These are phyloP conservation scores for Graphium colonna DNA, from an alignment of 2,888 invertebrate species.

Conservation along the genomic window DNA sequence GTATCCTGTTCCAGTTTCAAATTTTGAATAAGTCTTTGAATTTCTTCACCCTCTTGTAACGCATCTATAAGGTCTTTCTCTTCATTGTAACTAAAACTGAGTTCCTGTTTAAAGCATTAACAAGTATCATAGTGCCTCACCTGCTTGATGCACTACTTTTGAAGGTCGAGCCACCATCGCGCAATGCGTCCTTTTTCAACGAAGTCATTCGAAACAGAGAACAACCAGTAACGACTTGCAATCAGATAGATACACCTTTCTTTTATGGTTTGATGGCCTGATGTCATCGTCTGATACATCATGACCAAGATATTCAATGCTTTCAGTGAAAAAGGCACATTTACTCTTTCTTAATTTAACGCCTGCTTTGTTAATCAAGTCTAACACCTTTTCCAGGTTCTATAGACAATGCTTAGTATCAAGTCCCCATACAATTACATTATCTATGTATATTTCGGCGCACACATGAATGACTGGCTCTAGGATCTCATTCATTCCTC, in stretches of 20 bases:
- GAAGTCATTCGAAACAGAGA: slow-evolving; percentile 38
- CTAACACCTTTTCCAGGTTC: slow-evolving; percentile 8
- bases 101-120: slow-evolving; percentile 40
- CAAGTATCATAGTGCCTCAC: slow-evolving; percentile 37
- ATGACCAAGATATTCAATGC: slow-evolving; percentile 25
- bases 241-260: slow-evolving; percentile 29
- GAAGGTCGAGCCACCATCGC: slow-evolving; percentile 38
- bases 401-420: slow-evolving; percentile 9
- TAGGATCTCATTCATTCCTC: slow-evolving; percentile 22
- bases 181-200: slow-evolving; percentile 36
- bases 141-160: slow-evolving; percentile 37
- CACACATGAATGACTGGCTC: slow-evolving; percentile 11
- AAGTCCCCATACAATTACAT: slow-evolving; percentile 18
- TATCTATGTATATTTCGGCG: slow-evolving; percentile 22
- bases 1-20: slow-evolving; percentile 8
- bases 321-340: slow-evolving; percentile 25
- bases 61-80: slow-evolving; percentile 19
- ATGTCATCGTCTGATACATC: slow-evolving; percentile 27
- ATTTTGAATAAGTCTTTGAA: slow-evolving; percentile 1
- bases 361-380: slow-evolving; percentile 15
- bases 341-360: slow-evolving; percentile 26
- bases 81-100: slow-evolving; percentile 16
- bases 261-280: slow-evolving; percentile 25
- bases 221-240: slow-evolving; percentile 39
- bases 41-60: slow-evolving; percentile 16